Conservation (phyloP, 2,113 vertebrate genomes). For the Oplegnathus fasciatus region DNA sequence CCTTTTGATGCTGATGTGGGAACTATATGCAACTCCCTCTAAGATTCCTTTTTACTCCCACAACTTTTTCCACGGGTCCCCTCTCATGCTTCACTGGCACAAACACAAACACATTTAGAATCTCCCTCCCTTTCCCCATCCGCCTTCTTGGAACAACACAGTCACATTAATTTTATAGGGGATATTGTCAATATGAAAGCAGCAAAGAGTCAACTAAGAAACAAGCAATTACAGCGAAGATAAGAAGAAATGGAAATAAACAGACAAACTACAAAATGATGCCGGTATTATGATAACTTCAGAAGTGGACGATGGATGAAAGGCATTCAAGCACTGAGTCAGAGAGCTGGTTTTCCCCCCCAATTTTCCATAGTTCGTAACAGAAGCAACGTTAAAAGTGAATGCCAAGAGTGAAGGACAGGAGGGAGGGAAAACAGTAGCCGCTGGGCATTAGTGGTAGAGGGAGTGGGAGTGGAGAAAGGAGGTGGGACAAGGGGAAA, state of each 20-base stretch:
- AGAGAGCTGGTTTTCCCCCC: not conserved
- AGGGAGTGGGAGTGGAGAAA: constrained; percentile 43
- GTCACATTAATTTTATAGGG: constrained; percentile 38
- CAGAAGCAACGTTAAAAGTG: constrained; percentile 24
- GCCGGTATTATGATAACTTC: not conserved
- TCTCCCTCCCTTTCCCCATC: constrained; percentile 40
- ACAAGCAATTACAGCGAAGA: constrained; percentile 40
- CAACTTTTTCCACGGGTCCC: constrained; percentile 63
- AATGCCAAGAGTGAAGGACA: constrained; percentile 50
- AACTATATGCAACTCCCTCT: constrained; percentile 9
- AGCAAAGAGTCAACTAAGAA: constrained; percentile 21
- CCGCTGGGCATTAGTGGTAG: constrained; percentile 31
- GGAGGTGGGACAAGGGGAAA: constrained; percentile 47
- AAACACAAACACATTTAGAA: constrained; percentile 40
- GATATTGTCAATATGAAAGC: constrained; percentile 42
- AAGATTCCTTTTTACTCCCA: constrained; percentile 24
- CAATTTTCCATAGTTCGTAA: constrained; percentile 60
- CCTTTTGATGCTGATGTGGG: not conserved
- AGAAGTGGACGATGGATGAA: constrained; percentile 11
- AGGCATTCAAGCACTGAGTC: not conserved
- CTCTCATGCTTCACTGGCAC: constrained; percentile 18
- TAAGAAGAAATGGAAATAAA: constrained; percentile 50
- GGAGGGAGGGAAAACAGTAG: constrained; percentile 56
- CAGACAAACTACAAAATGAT: constrained; percentile 29
- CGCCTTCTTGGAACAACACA: constrained; percentile 53